Evolutionary conservation across 2,797 vertebrate genomes (phyloP), one percentile per base, ranked within the genome.

Genomic region (Geotria australis): DNA sequence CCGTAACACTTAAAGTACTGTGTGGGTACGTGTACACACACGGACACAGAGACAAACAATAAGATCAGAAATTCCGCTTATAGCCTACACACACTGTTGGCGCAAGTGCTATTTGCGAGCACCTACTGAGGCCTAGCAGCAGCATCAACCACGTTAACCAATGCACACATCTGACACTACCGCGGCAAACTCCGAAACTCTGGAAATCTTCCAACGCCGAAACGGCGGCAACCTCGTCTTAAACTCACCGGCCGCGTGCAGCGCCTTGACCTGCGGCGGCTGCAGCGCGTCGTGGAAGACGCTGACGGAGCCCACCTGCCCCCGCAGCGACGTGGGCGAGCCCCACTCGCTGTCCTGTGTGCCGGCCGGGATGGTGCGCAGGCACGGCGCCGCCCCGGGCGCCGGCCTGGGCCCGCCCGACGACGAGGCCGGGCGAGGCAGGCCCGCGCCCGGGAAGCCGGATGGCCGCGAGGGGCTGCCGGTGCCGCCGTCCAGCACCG

Each of bases 311-410:
- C 80, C 85, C 47, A 98, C 71, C 61, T 91, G 79, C 1, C 86
- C 91, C 55, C 85, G 79, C 58, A 96, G 71, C 2, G 91, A 95
- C 0, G 85, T 81, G 24, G 91, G 89, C 8, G 77, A 80, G 10
- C 91, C 91, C 91, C 91, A 96, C 60, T 83, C 81, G 0, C 69
- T 85, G 68, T 98, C 91, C 71, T 96, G 89, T 51, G 81, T 78
- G 38, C 89, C 88, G 0, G 89, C 88, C 0, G 77, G 72, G 1
- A 77, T 88, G 60, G 77, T 83, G 68, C 81, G 76, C 61, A 91
- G 74, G 24, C 24, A 38, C 1, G 71, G 61, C 8, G 70, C 71
- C 56, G 91, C 79, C 0, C 68, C 68, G 47, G 57, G 73, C 68
- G 8, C 65, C 24, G 38, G 24, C 24, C 24, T 38, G 24, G 24